phyloP scores from a whole-genome alignment of 2,888 invertebrate genomes.

The Alsophila aescularia region DNA sequence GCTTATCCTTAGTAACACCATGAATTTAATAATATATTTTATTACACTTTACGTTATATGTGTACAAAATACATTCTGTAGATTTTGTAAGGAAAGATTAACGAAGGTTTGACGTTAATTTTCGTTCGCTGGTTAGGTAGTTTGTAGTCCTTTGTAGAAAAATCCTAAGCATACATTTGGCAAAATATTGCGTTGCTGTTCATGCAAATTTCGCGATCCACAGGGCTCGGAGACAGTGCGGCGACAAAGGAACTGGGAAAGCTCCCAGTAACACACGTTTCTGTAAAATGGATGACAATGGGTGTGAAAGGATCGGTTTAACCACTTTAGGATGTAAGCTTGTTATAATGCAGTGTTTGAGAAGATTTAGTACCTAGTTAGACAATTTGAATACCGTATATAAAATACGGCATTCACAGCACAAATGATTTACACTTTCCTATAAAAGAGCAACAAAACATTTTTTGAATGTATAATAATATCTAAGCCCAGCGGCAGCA shows the following conservation, averaged over 20 bases:
- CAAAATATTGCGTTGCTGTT: slow-evolving; percentile 34
- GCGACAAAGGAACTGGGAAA: slow-evolving; percentile 21
- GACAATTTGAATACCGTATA: too few relatives aligned
- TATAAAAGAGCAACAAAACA: too few relatives aligned
- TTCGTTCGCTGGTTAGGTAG: background rate
- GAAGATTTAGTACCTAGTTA: background rate
- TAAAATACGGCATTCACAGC: too few relatives aligned
- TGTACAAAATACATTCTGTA: background rate
- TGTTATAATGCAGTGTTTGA: background rate
- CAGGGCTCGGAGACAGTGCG: slow-evolving; percentile 30
- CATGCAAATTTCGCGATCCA: slow-evolving; percentile 32
- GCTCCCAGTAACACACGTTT: slow-evolving; percentile 14
- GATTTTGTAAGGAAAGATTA: slow-evolving; percentile 6
- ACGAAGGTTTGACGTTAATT: slow-evolving; percentile 24
- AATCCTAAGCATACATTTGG: slow-evolving; percentile 11
- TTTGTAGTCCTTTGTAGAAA: slow-evolving; percentile 22
- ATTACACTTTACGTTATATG: background rate
- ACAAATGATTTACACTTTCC: too few relatives aligned
- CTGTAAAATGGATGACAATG: slow-evolving; percentile 25
- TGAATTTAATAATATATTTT: background rate
- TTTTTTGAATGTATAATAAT: too few relatives aligned
- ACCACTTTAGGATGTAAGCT: slow-evolving; percentile 1
- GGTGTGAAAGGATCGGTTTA: slow-evolving; percentile 17
- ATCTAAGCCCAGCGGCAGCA: too few relatives aligned
- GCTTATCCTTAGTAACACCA: background rate